Evolutionary conservation across 2,888 invertebrate species (phyloP), one percentile per base, ranked within the genome.

Genomic region (Microchrysa polita): DNA sequence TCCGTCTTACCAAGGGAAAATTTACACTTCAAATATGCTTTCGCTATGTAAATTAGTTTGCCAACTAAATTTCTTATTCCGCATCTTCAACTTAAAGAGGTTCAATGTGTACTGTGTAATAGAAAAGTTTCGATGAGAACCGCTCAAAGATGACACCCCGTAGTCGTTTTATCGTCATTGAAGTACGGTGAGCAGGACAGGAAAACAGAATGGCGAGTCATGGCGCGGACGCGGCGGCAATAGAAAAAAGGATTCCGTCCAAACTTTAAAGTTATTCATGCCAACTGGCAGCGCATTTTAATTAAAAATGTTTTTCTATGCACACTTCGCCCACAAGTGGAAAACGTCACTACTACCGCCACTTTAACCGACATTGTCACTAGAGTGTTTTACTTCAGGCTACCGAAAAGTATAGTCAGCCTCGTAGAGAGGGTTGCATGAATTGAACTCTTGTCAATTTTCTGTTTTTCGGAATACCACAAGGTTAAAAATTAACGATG

Each of bases 11-110:
- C 4, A 16, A 69, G 40, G 14, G 69, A 69, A 69, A 69, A 57
- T 69, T 57, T 55, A 69, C 69, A 69, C 69, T 69, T 69, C 57
- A 69, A 69, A 69, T 69, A 69, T 55, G 69, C 69, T 69, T 69
- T 55, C 57, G 69, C 55, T 69, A 69, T 69, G 69, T 69, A 69
- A 69, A 69, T 69, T 55, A 69, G 69, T 69, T 69, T 69, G 55
- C 69, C 55, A 69, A 69, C 69, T 69, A 69, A 69, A 55, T 69
- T 55, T 69, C 69, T 69, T 57, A 55, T 69, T 69, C 57, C 57
- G 57, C 57, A 55, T 69, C 57, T 57, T 7, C 22, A 55, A 40
- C 55, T 40, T 40, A 69, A n/a, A 67, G 67, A 23, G n/a, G 61
- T 67, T 57, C 27, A n/a, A 57, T n/a, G n/a, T n/a, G n/a, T n/a